Evolutionary conservation across 2,113 vertebrate genomes (phyloP).

Genomic region (Mungos mungo): DNA sequence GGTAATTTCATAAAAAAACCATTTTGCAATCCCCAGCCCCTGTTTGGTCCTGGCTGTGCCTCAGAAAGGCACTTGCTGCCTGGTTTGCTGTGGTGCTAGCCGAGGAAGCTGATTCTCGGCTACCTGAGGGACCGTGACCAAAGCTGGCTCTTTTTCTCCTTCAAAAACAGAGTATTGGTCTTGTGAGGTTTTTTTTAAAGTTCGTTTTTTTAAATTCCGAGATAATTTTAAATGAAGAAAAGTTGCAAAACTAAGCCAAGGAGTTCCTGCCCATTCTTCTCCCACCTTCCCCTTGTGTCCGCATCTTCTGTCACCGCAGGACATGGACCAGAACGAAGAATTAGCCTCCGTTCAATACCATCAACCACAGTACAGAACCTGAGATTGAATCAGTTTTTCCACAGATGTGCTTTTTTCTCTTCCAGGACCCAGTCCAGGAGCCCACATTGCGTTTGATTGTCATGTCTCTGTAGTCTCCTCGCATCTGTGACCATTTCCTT

Average conservation of each 20-base stretch:
- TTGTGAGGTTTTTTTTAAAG: not conserved
- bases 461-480: not conserved
- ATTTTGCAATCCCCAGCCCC: not conserved
- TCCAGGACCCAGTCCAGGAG: not conserved
- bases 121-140: not conserved
- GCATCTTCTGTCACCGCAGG: not conserved
- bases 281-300: not conserved
- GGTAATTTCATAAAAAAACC: not conserved
- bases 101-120: conserved; percentile 29
- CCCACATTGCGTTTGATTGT: not conserved
- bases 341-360: not conserved
- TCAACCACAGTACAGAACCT: not conserved
- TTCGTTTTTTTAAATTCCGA: not conserved
- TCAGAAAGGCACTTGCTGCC: not conserved
- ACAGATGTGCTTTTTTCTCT: not conserved
- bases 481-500: not conserved
- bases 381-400: not conserved
- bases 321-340: not conserved
- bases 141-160: conserved; percentile 12
- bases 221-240: conserved; percentile 32
- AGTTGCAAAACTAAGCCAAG: conserved; percentile 18
- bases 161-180: not conserved
- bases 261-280: not conserved
- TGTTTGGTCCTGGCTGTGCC: not conserved
- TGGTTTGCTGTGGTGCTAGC: not conserved